These are phyloP conservation scores for Meloidogyne exigua DNA, from an alignment of 1,140 invertebrate species.

Conservation along the genomic window DNA sequence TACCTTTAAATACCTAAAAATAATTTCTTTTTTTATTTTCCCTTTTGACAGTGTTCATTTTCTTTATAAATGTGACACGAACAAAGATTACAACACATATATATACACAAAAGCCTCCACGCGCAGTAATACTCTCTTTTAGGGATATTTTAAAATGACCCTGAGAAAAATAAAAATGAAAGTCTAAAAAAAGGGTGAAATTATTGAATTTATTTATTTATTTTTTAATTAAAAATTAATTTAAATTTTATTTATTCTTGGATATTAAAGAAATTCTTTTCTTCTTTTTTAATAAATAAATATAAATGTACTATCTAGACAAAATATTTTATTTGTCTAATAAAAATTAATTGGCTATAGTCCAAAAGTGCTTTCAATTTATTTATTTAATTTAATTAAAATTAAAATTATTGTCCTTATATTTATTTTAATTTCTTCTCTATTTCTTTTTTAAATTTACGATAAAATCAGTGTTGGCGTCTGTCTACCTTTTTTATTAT, in stretches of 20 bases:
- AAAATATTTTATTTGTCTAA: not conserved
- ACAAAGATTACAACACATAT: not conserved
- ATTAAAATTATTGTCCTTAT: not conserved
- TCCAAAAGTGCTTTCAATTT: not conserved
- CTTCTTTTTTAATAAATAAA: no score
- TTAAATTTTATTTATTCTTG: no score
- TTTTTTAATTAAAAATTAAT: not conserved
- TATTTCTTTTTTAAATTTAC: not conserved
- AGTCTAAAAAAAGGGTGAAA: not conserved
- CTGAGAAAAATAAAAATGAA: not conserved
- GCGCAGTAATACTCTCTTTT: not conserved
- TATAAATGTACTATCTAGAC: no score
- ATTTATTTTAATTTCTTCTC: not conserved
- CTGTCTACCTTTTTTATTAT: not conserved
- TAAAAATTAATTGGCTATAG: not conserved
- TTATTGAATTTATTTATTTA: not conserved
- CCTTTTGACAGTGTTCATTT: not conserved
- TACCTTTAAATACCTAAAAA: no score
- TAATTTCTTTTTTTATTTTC: no score
- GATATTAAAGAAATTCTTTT: no score
- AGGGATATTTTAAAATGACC: not conserved
- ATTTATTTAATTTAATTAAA: no score
- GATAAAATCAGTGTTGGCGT: slow-evolving; percentile 1
- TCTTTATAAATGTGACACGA: not conserved
- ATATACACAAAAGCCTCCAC: not conserved